Evolutionary conservation across 2,888 invertebrate species (phyloP).

Genomic region (Patella depressa): DNA sequence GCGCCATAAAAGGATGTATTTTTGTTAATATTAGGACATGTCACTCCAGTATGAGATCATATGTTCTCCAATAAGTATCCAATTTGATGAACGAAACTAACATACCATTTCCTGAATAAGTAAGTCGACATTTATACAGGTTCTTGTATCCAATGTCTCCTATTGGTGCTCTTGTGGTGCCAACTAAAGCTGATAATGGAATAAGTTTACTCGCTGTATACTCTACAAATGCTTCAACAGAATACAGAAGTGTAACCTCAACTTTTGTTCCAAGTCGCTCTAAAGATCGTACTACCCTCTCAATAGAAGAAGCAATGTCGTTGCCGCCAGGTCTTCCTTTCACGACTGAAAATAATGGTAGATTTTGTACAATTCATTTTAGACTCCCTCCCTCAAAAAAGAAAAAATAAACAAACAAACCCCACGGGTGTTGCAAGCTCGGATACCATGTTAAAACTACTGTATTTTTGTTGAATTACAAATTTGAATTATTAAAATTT

Average conservation of each 20-base stretch:
- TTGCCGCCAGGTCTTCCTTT: neutral
- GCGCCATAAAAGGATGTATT: too few species aligned
- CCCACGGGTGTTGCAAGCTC: too few species aligned
- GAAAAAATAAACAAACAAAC: too few species aligned
- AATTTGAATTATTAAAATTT: too few species aligned
- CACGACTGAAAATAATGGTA: neutral
- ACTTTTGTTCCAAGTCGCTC: neutral
- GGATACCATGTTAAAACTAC: too few species aligned
- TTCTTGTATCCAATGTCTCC: neutral
- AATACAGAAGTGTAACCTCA: neutral
- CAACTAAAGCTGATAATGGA: neutral
- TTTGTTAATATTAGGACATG: too few species aligned
- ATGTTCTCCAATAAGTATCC: too few species aligned
- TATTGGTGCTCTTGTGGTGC: neutral
- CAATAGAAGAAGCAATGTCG: neutral
- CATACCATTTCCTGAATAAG: neutral
- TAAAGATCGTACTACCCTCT: neutral
- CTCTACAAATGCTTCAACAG: neutral
- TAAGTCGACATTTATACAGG: neutral
- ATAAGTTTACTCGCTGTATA: neutral
- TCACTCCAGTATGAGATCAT: too few species aligned
- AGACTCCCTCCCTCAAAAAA: too few species aligned
- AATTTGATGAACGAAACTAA: too few species aligned
- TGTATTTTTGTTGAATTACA: too few species aligned
- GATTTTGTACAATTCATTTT: too few species aligned